Evolutionary conservation across 2,797 vertebrate genomes (phyloP).

Genomic region (Tolypeutes matacus): DNA sequence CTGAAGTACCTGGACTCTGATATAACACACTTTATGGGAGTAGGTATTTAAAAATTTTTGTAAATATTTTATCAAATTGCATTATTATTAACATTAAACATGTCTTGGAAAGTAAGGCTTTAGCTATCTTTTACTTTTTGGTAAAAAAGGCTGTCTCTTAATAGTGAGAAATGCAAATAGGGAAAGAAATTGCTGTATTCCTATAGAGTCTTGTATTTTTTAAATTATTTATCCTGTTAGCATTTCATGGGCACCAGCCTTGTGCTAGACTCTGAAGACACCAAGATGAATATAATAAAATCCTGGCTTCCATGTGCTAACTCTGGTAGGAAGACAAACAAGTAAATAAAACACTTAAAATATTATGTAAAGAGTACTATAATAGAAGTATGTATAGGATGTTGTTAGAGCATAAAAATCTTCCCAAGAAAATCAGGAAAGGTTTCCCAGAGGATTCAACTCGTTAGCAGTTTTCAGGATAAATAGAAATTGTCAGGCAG

Average conservation of each 20-base stretch:
- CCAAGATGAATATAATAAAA: constrained; percentile 18
- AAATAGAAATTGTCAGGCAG: neutral
- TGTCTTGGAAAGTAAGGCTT: constrained; percentile 18
- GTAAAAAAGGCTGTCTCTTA: neutral
- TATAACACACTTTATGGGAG: neutral
- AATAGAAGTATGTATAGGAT: neutral
- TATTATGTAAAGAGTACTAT: neutral
- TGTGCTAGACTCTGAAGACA: neutral
- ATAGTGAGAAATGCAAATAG: constrained; percentile 32
- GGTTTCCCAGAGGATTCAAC: neutral
- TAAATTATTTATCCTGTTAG: constrained; percentile 8
- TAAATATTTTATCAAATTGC: neutral
- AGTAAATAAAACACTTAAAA: neutral
- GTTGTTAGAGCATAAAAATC: neutral
- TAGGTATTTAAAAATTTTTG: neutral
- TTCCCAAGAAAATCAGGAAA: neutral
- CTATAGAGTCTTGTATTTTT: neutral
- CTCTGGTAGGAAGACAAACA: neutral
- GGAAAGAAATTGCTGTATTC: constrained; percentile 46
- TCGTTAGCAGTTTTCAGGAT: neutral
- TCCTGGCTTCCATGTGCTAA: neutral
- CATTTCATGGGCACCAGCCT: constrained; percentile 34
- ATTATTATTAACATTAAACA: constrained; percentile 5
- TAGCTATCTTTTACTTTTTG: neutral
- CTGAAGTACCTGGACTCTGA: neutral